Conservation (phyloP, 2,888 invertebrate species). For the Tiliacea aurago region DNA sequence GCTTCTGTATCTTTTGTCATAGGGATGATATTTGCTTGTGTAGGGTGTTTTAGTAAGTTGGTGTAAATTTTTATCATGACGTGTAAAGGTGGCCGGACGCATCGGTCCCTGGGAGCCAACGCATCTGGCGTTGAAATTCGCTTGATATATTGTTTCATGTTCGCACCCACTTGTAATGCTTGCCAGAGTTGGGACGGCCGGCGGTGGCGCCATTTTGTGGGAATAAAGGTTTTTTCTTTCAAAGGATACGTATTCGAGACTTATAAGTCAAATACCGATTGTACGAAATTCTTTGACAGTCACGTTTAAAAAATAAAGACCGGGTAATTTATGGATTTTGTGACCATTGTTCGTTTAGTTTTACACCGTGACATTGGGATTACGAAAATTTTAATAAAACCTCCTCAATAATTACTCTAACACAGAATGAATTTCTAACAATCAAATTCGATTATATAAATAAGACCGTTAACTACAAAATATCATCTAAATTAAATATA, state of each 20-base stretch:
- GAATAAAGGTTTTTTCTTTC: constrained; percentile 8
- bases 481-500: background rate
- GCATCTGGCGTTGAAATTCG: constrained; percentile 77
- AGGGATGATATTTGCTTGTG: constrained; percentile 44
- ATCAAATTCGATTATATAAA: background rate
- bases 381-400: background rate
- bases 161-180: constrained; percentile 56
- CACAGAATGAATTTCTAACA: background rate
- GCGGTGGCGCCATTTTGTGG: constrained; percentile 13
- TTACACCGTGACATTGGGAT: background rate
- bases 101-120: constrained; percentile 71
- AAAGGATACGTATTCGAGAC: background rate
- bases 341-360: background rate
- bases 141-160: constrained; percentile 70
- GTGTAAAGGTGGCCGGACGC: constrained; percentile 67
- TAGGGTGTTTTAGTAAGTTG: constrained; percentile 4
- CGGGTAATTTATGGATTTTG: background rate
- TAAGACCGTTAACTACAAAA: background rate
- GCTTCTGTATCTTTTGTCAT: constrained; percentile 1
- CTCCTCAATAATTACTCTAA: background rate
- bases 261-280: background rate
- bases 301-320: background rate
- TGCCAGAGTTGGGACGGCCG: constrained; percentile 37
- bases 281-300: no score
- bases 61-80: constrained; percentile 63